Evolutionary conservation across 92 coral and sea anemone species (phyloP).

Genomic region (Blastomussa wellsi): DNA sequence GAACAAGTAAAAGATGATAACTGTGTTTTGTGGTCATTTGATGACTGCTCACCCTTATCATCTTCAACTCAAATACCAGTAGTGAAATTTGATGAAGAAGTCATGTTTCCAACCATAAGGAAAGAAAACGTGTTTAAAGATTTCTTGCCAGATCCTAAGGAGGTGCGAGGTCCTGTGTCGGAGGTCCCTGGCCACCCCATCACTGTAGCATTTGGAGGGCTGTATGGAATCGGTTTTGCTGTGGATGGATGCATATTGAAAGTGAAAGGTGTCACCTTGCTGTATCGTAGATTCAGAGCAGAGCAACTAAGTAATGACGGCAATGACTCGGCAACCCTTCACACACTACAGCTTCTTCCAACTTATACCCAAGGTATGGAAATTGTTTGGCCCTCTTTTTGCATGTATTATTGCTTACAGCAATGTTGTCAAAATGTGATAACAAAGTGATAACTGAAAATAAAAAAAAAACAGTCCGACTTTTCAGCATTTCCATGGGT

Average conservation of each 20-base stretch:
- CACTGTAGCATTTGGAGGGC: constrained; percentile 73
- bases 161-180: constrained; percentile 79
- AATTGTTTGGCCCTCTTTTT: not conserved
- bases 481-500: too few relatives aligned
- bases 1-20: constrained; percentile 68
- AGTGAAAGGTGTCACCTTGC: constrained; percentile 79
- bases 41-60: constrained; percentile 42
- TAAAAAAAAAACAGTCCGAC: too few relatives aligned
- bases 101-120: constrained; percentile 69
- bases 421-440: not conserved
- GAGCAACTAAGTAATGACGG: constrained; percentile 69
- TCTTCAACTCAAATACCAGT: constrained; percentile 4
- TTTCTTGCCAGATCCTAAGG: constrained; percentile 74
- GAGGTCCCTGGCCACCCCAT: constrained; percentile 91
- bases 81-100: constrained; percentile 41
- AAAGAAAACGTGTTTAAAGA: constrained; percentile 78
- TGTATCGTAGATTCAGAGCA: constrained; percentile 85
- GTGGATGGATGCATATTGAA: constrained; percentile 54
- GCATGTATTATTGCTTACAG: not conserved
- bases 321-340: constrained; percentile 68
- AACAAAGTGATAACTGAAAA: too few relatives aligned
- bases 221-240: constrained; percentile 77
- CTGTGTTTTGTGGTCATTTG: constrained; percentile 88
- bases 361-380: constrained; percentile 80
- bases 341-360: constrained; percentile 87